Percentiles rank a stretch among this genome's conserved stretches.
These are phyloP conservation scores for Idaea dimidiata DNA, from an alignment of 2,888 invertebrate genomes.

Conservation along the genomic window DNA sequence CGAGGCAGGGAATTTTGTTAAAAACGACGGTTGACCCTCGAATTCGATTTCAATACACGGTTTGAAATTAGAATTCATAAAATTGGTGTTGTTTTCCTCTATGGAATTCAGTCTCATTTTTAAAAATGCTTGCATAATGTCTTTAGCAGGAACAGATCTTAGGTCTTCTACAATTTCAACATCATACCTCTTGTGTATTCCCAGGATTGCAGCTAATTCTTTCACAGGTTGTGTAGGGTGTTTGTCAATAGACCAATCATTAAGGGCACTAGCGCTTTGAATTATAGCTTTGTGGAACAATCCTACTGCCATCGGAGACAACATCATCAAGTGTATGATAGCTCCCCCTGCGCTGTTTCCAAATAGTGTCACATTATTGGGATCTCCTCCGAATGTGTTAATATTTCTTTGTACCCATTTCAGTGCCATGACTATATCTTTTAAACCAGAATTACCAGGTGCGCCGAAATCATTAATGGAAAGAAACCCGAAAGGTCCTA, in stretches of 20 bases:
- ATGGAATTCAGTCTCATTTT: slow-evolving; percentile 26
- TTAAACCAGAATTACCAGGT: slow-evolving; percentile 71
- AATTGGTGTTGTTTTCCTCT: slow-evolving; percentile 32
- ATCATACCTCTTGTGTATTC: slow-evolving; percentile 45
- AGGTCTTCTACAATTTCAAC: slow-evolving; percentile 61
- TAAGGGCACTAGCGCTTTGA: slow-evolving; percentile 69
- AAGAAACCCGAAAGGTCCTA: slow-evolving; percentile 73
- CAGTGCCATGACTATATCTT: slow-evolving; percentile 68
- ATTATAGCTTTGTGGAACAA: slow-evolving; percentile 72
- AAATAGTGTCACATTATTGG: slow-evolving; percentile 71
- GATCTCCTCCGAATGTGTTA: slow-evolving; percentile 66
- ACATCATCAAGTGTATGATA: slow-evolving; percentile 67
- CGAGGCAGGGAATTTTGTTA: slow-evolving; percentile 59
- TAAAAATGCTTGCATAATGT: slow-evolving; percentile 48
- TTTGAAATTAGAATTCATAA: slow-evolving; percentile 58
- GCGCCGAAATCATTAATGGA: slow-evolving; percentile 65
- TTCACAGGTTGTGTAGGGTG: slow-evolving; percentile 54
- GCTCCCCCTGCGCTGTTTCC: slow-evolving; percentile 73
- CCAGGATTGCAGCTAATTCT: slow-evolving; percentile 53
- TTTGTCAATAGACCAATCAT: slow-evolving; percentile 61
- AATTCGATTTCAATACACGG: slow-evolving; percentile 69
- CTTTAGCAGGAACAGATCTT: slow-evolving; percentile 40
- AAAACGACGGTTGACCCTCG: slow-evolving; percentile 66
- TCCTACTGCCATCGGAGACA: slow-evolving; percentile 72
- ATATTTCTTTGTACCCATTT: slow-evolving; percentile 73